A percentile compares a stretch with the other conserved stretches of the same genome.
Evolutionary conservation across 2,797 vertebrate genomes (phyloP).

Genomic region (Periparus ater): DNA sequence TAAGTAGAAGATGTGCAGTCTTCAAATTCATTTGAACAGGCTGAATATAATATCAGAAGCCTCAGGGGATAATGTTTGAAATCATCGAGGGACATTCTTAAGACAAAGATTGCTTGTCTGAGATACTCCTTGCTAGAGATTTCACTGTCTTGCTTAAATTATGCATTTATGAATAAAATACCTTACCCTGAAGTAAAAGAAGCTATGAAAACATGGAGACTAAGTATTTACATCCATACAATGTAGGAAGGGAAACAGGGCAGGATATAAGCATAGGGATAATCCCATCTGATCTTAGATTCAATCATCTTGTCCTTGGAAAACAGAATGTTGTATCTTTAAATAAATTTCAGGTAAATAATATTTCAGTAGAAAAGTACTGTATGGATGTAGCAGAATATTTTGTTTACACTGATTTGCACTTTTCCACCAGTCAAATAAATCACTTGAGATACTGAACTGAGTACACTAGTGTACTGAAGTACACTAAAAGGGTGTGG

Average conservation of each 20-base stretch:
- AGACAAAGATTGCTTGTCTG: conserved; percentile 10
- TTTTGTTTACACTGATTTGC: background rate
- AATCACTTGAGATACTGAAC: background rate
- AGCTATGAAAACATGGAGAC: conserved; percentile 15
- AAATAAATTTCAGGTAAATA: background rate
- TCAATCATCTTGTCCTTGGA: background rate
- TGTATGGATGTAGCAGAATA: background rate
- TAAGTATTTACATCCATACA: background rate
- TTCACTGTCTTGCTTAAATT: conserved; percentile 53
- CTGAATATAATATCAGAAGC: background rate
- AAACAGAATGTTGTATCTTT: background rate
- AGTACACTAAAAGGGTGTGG: background rate
- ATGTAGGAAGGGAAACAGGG: background rate
- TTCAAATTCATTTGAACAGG: background rate
- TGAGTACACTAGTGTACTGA: no score
- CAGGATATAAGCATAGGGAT: background rate
- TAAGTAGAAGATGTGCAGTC: background rate
- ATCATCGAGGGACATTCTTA: background rate
- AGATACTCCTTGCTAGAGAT: background rate
- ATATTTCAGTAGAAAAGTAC: background rate
- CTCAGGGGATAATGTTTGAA: background rate
- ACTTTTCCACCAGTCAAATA: background rate
- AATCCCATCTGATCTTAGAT: background rate
- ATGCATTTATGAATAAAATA: conserved; percentile 6
- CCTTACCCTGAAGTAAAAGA: conserved; percentile 41